Evolutionary conservation across 2,113 vertebrate species (phyloP).

Genomic region (Lophotis ruficrista): DNA sequence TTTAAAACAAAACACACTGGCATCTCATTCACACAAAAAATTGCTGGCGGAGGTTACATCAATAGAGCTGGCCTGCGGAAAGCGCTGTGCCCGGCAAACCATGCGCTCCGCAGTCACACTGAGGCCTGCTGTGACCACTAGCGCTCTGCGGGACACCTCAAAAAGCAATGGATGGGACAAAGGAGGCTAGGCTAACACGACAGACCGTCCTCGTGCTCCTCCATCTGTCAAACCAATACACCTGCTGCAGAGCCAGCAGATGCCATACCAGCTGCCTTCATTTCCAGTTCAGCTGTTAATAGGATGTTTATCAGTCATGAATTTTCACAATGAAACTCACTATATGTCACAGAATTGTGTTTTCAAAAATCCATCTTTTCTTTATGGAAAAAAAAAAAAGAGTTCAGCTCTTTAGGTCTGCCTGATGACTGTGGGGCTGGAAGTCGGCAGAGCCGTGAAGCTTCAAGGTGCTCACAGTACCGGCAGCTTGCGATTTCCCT

Average conservation of each 20-base stretch:
- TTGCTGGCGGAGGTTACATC: neutral
- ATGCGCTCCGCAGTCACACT: neutral
- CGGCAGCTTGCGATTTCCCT: accelerated
- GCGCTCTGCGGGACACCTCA: too few relatives aligned
- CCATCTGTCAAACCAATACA: neutral
- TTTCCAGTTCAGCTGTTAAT: neutral
- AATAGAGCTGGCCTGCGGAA: neutral
- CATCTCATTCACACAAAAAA: neutral
- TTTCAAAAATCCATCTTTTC: neutral
- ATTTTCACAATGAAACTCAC: neutral
- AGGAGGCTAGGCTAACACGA: neutral
- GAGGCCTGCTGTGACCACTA: neutral
- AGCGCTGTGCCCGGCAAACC: neutral
- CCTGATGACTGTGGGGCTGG: neutral
- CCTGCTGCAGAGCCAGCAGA: neutral
- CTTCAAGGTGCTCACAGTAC: neutral
- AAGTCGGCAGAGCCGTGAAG: neutral
- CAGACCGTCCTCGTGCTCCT: accelerated
- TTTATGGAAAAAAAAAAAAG: neutral
- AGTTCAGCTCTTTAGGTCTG: neutral
- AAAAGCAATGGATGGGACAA: neutral
- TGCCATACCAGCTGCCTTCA: neutral
- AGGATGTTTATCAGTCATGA: neutral
- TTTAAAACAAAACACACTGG: neutral
- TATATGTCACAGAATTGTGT: accelerated